phyloP scores from a whole-genome alignment of 2,797 vertebrate genomes.

The Neosilurus mollespiculum region DNA sequence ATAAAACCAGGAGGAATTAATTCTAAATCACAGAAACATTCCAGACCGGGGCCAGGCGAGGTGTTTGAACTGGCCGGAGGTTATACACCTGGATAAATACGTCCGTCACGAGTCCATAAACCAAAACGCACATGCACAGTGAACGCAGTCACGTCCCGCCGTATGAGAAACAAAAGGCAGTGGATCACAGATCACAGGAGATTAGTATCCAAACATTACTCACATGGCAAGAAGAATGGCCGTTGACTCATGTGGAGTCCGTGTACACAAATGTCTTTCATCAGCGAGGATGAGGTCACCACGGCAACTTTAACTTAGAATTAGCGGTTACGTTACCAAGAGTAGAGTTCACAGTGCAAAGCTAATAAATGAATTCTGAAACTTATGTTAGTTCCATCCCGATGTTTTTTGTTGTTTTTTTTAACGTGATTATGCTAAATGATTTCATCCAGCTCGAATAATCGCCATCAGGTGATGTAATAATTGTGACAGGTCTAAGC shows the following conservation, averaged over 20 bases:
- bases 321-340: background rate
- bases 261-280: slow-evolving; percentile 26
- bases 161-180: slow-evolving; percentile 29
- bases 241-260: slow-evolving; percentile 30
- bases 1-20: background rate
- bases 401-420: too few species aligned
- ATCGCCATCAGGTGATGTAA: too few species aligned
- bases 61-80: background rate
- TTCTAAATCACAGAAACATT: background rate
- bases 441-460: too few species aligned
- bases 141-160: slow-evolving; percentile 7
- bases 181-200: slow-evolving; percentile 12
- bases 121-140: slow-evolving; percentile 18
- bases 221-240: slow-evolving; percentile 10
- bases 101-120: background rate
- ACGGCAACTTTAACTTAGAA: background rate
- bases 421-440: too few species aligned
- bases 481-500: too few species aligned
- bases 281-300: background rate
- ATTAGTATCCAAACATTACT: slow-evolving; percentile 44
- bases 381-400: too few species aligned
- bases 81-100: slow-evolving; percentile 19
- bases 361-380: too few species aligned
- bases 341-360: background rate
- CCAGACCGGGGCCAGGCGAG: background rate